Evolutionary conservation across 2,888 invertebrate species (phyloP).

Genomic region (Polymixis lichenea): DNA sequence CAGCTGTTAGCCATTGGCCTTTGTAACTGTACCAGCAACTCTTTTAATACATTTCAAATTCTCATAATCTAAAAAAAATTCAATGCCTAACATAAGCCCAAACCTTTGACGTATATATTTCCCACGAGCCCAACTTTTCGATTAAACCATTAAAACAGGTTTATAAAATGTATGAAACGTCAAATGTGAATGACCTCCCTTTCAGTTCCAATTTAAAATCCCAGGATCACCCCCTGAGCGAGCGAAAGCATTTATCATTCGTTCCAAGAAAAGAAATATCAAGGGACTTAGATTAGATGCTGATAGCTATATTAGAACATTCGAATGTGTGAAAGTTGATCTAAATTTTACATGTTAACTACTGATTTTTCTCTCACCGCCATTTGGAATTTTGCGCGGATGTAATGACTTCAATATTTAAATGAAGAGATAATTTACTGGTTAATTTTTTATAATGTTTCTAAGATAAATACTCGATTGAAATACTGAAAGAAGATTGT

Average conservation of each 20-base stretch:
- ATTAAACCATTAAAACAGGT: conserved; percentile 45
- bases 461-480: background rate
- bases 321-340: conserved; percentile 13
- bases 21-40: background rate
- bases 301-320: conserved; percentile 21
- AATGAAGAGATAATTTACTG: background rate
- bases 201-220: conserved; percentile 31
- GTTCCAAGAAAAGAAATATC: conserved; percentile 36
- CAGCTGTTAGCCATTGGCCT: background rate
- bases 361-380: conserved; percentile 7
- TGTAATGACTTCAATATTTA: background rate
- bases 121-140: conserved; percentile 49
- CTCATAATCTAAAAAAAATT: conserved; percentile 23
- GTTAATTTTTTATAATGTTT: background rate
- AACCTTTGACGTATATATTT: conserved; percentile 40
- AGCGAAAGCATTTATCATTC: conserved; percentile 53
- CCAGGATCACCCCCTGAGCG: conserved; percentile 18
- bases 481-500: too few species aligned
- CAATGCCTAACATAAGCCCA: background rate
- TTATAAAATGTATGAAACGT: conserved; percentile 32
- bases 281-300: conserved; percentile 34
- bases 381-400: conserved; percentile 9
- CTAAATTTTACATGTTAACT: background rate
- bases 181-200: conserved; percentile 42
- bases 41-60: conserved; percentile 18